Base-by-base conservation (phyloP, 1,140 invertebrate species). In the Episyrphus balteatus region DNA sequence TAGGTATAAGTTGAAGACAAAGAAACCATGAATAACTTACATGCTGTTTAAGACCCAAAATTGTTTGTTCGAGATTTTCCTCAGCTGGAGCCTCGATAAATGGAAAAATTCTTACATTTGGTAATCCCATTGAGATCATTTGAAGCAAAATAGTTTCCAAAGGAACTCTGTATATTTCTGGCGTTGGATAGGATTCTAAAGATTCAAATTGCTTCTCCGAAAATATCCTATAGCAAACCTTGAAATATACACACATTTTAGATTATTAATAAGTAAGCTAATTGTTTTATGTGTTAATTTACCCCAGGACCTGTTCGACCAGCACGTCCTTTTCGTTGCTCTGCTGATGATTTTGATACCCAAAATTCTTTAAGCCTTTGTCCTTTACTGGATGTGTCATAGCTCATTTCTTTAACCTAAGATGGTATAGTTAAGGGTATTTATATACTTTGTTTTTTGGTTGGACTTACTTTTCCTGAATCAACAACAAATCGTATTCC, bases 401-500 rank as follows among this genome's bases (percentile, higher is more conserved):
- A 97, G 65, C 82, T 92, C 91, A 97, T 97, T 71, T 96, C 88
- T 72, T 98, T 98, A 0, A 26, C 21, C 21, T 26, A 26, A 26
- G 21, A 72, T 69, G 70, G 72, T 40, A 12, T 63, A 62, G n/a
- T 11, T n/a, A 47, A 10, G 33, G n/a, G 33, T 46, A 41, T 11
- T 46, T 11, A 46, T 11, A n/a, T n/a, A n/a, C n/a, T 11, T 47
- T 46, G 40, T 47, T 45, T 11, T 12, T 15, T n/a, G n/a, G n/a
- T n/a, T n/a, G n/a, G 8, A 26, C 21, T 26, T 26, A 96, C 90
- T 77, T 94, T 92, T 19, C 91, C 90, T 12, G 92, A 97, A 71
- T 99, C 97, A 7, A 92, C 80, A 2, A 99, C 95, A 75, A 99
- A 99, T 61, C 95, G 73, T 50, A 99, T 88, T 5, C 95, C 96